A percentile compares a stretch with the other conserved stretches of the same genome.
Conservation (phyloP, 2,113 vertebrate species). For the Triplophysa dalaica region DNA sequence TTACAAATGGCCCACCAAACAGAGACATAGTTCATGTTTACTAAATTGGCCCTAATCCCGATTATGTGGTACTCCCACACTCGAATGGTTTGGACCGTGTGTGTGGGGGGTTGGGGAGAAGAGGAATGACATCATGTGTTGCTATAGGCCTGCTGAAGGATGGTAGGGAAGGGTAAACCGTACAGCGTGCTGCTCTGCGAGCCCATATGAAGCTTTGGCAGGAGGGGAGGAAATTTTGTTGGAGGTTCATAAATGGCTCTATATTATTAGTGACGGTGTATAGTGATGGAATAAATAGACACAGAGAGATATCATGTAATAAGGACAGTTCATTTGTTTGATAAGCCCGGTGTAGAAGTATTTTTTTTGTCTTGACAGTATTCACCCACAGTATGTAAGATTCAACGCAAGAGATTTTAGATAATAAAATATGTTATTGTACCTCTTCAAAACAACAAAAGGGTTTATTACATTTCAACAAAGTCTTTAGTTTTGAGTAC, state of each 20-base stretch:
- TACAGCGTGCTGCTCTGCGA: constrained; percentile 66
- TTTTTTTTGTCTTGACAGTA: too few relatives aligned
- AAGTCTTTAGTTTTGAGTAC: too few relatives aligned
- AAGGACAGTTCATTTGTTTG: not conserved
- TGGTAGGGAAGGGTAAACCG: constrained; percentile 69
- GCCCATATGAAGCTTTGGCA: constrained; percentile 49
- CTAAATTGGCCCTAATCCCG: constrained; percentile 21
- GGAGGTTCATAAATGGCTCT: constrained; percentile 4
- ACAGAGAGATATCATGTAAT: not conserved
- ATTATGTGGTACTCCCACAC: constrained; percentile 21
- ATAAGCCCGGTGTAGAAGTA: not conserved
- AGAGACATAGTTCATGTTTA: constrained; percentile 24
- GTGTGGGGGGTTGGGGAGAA: constrained; percentile 63
- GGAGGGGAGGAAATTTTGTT: constrained; percentile 39
- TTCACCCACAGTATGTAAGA: not conserved
- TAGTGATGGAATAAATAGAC: constrained; percentile 1
- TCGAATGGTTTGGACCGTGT: constrained; percentile 57
- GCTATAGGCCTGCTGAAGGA: constrained; percentile 79
- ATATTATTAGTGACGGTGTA: not conserved
- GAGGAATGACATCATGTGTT: constrained; percentile 80
- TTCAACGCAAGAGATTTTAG: not conserved
- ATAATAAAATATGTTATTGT: not conserved
- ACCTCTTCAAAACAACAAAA: not conserved
- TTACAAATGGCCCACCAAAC: not conserved
- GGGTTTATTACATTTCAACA: too few relatives aligned